Percentiles rank a stretch among this genome's conserved stretches.
phyloP scores from a whole-genome alignment of 2,888 invertebrate genomes.

The Malthinus seriepunctatus region DNA sequence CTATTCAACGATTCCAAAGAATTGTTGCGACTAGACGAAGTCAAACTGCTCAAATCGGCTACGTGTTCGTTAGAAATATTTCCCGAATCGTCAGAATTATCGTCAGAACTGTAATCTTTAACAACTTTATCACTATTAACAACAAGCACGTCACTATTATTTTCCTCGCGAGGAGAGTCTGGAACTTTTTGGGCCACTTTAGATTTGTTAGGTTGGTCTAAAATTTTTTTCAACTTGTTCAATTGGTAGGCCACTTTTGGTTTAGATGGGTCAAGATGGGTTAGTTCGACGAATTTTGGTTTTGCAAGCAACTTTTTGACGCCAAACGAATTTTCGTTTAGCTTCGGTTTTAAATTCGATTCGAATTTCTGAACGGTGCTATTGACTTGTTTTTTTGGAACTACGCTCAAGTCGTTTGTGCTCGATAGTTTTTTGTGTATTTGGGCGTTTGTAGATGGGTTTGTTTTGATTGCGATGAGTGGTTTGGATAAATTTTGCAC shows the following conservation, averaged over 20 bases:
- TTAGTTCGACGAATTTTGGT: conserved; percentile 16
- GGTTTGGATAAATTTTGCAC: conserved; percentile 15
- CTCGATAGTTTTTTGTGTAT: not conserved
- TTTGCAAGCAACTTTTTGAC: conserved; percentile 13
- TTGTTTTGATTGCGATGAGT: not conserved
- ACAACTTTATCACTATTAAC: not conserved
- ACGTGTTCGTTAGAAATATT: conserved; percentile 79
- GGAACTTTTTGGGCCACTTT: not conserved
- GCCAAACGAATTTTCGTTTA: conserved; percentile 12
- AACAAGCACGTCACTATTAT: too few relatives aligned
- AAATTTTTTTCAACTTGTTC: not conserved
- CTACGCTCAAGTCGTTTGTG: not conserved
- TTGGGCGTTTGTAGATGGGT: not conserved
- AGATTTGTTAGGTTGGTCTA: not conserved
- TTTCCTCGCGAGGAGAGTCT: not conserved
- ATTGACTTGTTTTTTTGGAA: conserved; percentile 4
- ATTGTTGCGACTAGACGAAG: conserved; percentile 23
- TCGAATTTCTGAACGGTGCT: conserved; percentile 8
- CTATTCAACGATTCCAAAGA: conserved; percentile 22
- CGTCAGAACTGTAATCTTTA: conserved; percentile 66
- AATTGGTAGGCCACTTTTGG: not conserved
- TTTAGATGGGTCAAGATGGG: not conserved
- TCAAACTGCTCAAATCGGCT: conserved; percentile 29
- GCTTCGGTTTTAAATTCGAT: not conserved
- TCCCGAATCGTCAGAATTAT: conserved; percentile 77